A percentile compares a stretch with the other conserved stretches of the same genome.
Conservation (phyloP, 2,888 invertebrate genomes). For the Stenodema calcarata region DNA sequence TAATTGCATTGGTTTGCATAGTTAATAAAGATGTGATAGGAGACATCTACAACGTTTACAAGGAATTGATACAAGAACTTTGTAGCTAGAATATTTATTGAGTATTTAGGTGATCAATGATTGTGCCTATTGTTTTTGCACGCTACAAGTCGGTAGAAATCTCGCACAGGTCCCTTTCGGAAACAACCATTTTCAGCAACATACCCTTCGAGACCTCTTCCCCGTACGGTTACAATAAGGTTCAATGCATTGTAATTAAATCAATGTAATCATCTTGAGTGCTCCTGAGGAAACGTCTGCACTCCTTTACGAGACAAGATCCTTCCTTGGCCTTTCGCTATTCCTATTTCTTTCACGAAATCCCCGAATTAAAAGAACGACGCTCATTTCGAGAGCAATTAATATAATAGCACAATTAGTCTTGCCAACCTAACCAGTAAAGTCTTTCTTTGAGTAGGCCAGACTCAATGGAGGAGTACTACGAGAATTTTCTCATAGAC, state of each 20-base stretch:
- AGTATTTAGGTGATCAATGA: no score
- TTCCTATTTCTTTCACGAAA: not conserved
- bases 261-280: not conserved
- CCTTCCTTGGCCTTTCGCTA: not conserved
- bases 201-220: not conserved
- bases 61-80: no score
- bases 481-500: no score
- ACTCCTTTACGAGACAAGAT: not conserved
- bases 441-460: not conserved
- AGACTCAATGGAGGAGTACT: not conserved
- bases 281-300: not conserved
- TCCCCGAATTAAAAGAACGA: not conserved
- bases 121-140: no score
- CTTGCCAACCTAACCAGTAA: not conserved
- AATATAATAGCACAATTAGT: constrained; percentile 1
- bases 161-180: not conserved
- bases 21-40: no score
- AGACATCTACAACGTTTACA: no score
- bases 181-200: not conserved
- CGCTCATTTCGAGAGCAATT: constrained; percentile 5
- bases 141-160: no score
- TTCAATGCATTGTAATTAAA: not conserved
- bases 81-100: no score
- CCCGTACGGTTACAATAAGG: not conserved
- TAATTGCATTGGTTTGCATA: no score